A percentile compares a stretch with the other conserved stretches of the same genome.
These are phyloP conservation scores for Brienomyrus longianalis DNA, from an alignment of 2,113 vertebrate genomes.

Conservation along the genomic window DNA sequence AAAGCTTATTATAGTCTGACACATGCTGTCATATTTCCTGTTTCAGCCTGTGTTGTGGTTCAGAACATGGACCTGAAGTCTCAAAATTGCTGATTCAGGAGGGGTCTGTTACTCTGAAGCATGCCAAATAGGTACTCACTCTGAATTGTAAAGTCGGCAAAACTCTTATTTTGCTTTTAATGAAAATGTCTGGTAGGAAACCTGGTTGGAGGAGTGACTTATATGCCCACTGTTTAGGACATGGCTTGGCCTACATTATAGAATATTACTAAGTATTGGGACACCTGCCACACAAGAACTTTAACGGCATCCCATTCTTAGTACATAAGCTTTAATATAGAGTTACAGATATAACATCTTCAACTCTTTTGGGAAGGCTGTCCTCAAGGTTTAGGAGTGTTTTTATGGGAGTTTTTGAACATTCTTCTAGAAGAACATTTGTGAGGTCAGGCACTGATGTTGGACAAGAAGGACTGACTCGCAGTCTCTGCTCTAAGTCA, in stretches of 20 bases:
- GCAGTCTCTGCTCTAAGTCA: too few species aligned
- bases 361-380: too few species aligned
- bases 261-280: too few species aligned
- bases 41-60: not conserved
- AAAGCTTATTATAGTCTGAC: not conserved
- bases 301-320: too few species aligned
- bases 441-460: too few species aligned
- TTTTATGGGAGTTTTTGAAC: too few species aligned
- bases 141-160: not conserved
- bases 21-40: not conserved
- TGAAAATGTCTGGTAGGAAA: not conserved
- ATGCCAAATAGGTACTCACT: not conserved
- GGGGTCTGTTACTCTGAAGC: not conserved
- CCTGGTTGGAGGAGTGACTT: not conserved
- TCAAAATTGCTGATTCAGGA: slow-evolving; percentile 1
- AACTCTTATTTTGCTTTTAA: not conserved
- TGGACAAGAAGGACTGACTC: too few species aligned
- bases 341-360: too few species aligned
- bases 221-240: not conserved
- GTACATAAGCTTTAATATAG: too few species aligned
- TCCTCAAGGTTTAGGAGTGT: too few species aligned
- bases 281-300: too few species aligned
- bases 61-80: not conserved
- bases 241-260: not conserved
- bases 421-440: too few species aligned